These are phyloP conservation scores for Ashinkailepas kermadecensis DNA, from an alignment of 2,888 invertebrate species.

Conservation along the genomic window DNA sequence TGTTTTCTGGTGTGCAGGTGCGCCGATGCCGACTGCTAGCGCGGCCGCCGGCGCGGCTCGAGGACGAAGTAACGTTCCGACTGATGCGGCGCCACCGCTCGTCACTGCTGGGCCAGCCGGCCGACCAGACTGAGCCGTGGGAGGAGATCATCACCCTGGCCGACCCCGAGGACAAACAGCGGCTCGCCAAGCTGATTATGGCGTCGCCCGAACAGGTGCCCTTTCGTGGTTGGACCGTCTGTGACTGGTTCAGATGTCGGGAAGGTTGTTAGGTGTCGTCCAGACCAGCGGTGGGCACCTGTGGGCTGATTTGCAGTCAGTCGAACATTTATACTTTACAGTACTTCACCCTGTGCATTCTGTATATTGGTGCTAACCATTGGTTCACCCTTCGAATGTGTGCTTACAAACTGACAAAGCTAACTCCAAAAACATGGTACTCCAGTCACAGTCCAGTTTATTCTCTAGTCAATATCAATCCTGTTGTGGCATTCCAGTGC, in stretches of 20 bases:
- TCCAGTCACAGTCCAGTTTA: too few species aligned
- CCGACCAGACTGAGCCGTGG: conserved; percentile 34
- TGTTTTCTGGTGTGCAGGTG: conserved; percentile 42
- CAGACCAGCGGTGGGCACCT: too few species aligned
- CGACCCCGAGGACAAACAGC: conserved; percentile 1
- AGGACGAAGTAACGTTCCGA: conserved; percentile 65
- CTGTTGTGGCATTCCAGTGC: too few species aligned
- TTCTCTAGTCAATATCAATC: too few species aligned
- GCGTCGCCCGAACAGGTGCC: conserved; percentile 59
- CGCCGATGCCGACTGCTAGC: conserved; percentile 55
- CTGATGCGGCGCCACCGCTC: conserved; percentile 77
- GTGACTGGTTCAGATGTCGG: neutral
- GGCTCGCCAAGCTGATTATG: conserved; percentile 58
- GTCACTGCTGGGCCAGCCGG: conserved; percentile 51
- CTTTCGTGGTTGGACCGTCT: neutral
- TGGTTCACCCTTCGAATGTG: too few species aligned
- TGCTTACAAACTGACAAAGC: too few species aligned
- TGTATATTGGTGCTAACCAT: too few species aligned
- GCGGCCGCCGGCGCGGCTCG: conserved; percentile 45
- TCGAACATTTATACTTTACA: too few species aligned
- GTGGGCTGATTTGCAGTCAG: too few species aligned
- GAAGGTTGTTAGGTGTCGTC: too few species aligned
- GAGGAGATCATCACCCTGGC: conserved; percentile 10
- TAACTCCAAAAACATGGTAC: too few species aligned
- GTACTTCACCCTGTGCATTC: too few species aligned